phyloP scores from a whole-genome alignment of 2,113 vertebrate species.

The Ptilorrhoa leucosticta region DNA sequence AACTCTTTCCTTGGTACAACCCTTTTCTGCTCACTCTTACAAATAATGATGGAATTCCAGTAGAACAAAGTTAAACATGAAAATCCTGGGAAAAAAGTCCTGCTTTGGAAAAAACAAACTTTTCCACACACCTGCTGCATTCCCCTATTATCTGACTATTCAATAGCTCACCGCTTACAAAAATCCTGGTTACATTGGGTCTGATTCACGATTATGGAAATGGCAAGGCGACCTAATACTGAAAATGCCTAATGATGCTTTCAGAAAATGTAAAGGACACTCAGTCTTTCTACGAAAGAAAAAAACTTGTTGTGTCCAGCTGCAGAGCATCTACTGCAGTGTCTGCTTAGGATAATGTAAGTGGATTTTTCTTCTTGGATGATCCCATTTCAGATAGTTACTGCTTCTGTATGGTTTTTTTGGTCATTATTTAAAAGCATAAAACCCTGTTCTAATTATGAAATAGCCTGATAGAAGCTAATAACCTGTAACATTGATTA shows the following conservation, averaged over 20 bases:
- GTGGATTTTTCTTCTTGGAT: background rate
- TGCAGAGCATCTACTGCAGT: background rate
- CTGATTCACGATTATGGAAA: background rate
- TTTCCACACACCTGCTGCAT: background rate
- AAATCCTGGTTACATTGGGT: background rate
- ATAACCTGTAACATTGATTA: background rate
- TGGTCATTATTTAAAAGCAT: background rate
- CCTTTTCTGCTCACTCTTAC: background rate
- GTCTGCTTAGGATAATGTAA: background rate
- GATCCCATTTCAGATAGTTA: background rate
- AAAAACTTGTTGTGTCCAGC: background rate
- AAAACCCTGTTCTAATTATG: background rate
- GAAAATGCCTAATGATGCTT: background rate
- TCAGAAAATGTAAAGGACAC: background rate
- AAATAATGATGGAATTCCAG: background rate
- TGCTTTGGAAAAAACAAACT: accelerated
- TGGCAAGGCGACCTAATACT: background rate
- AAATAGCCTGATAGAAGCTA: background rate
- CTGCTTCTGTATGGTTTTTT: background rate
- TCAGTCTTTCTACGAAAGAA: background rate
- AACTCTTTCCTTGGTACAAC: background rate
- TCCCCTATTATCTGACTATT: background rate
- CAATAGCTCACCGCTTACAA: background rate
- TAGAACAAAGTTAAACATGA: background rate
- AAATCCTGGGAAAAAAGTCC: background rate